These are phyloP conservation scores for Apamea monoglypha DNA, from an alignment of 2,888 invertebrate species.

Conservation along the genomic window DNA sequence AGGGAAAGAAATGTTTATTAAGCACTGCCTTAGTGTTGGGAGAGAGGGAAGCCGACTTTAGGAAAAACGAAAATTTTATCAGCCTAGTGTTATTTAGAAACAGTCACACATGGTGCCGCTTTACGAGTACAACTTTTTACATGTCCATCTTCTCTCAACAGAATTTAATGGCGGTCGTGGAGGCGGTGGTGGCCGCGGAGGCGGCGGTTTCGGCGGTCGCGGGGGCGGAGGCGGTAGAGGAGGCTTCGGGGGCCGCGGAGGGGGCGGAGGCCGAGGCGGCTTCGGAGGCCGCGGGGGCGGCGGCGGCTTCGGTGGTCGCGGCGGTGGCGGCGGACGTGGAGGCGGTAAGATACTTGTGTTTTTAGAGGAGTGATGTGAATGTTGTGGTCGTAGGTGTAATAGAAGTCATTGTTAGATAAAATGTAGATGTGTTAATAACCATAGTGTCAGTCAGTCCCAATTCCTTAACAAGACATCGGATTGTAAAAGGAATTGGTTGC, in stretches of 20 bases:
- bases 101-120: not conserved
- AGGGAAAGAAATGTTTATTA: too few relatives aligned
- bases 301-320: constrained; percentile 85
- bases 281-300: constrained; percentile 77
- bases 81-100: not conserved
- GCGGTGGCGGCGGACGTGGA: constrained; percentile 83
- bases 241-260: constrained; percentile 69
- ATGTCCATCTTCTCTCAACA: constrained; percentile 52
- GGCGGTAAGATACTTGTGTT: constrained; percentile 33
- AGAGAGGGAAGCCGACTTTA: too few relatives aligned
- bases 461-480: too few relatives aligned
- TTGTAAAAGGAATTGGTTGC: not conserved
- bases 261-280: constrained; percentile 76
- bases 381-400: not conserved
- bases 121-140: not conserved
- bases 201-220: constrained; percentile 69
- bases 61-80: not conserved
- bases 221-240: constrained; percentile 76
- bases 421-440: too few relatives aligned
- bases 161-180: constrained; percentile 83
- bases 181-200: constrained; percentile 71
- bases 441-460: not conserved
- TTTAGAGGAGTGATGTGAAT: not conserved
- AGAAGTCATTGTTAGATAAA: constrained; percentile 7
- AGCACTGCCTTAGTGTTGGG: too few relatives aligned